Conservation (phyloP, 1,140 invertebrate species). For the Drosophila watanabei region DNA sequence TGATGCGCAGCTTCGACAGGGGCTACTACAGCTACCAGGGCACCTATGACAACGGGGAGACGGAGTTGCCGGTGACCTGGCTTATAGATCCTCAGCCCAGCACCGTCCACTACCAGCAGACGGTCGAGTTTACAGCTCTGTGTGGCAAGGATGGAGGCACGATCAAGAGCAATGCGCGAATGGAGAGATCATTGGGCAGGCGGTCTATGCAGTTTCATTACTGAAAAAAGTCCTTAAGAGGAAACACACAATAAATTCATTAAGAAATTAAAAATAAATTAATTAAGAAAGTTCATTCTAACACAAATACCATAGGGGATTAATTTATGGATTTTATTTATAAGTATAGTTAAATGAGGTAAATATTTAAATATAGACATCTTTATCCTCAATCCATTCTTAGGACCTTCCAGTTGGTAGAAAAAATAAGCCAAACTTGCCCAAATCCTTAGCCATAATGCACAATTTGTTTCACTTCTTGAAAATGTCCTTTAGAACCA, state of each 20-base stretch:
- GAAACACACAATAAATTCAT: background rate
- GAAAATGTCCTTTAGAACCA: background rate
- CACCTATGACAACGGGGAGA: slow-evolving; percentile 54
- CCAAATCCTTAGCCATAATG: too few relatives aligned
- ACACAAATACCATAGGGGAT: too few relatives aligned
- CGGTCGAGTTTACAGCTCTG: slow-evolving; percentile 27
- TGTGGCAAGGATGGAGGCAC: background rate
- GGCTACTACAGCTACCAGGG: slow-evolving; percentile 51
- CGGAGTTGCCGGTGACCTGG: slow-evolving; percentile 45
- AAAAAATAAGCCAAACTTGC: too few relatives aligned
- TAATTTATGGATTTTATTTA: too few relatives aligned
- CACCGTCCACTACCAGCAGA: slow-evolving; percentile 16
- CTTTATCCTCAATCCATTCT: too few relatives aligned
- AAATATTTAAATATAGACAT: too few relatives aligned
- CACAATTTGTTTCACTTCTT: background rate
- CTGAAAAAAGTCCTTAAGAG: background rate
- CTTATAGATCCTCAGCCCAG: slow-evolving; percentile 15
- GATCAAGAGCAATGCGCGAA: slow-evolving; percentile 14
- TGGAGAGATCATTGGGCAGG: slow-evolving; percentile 7
- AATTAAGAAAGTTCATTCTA: too few relatives aligned
- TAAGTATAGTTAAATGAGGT: too few relatives aligned
- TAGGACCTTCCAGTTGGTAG: too few relatives aligned
- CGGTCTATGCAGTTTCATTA: slow-evolving; percentile 15
- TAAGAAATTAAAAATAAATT: too few relatives aligned
- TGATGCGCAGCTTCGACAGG: slow-evolving; percentile 28